A percentile compares a stretch with the other conserved stretches of the same genome.
Evolutionary conservation across 2,113 vertebrate genomes (phyloP).

Genomic region (Perca flavescens): DNA sequence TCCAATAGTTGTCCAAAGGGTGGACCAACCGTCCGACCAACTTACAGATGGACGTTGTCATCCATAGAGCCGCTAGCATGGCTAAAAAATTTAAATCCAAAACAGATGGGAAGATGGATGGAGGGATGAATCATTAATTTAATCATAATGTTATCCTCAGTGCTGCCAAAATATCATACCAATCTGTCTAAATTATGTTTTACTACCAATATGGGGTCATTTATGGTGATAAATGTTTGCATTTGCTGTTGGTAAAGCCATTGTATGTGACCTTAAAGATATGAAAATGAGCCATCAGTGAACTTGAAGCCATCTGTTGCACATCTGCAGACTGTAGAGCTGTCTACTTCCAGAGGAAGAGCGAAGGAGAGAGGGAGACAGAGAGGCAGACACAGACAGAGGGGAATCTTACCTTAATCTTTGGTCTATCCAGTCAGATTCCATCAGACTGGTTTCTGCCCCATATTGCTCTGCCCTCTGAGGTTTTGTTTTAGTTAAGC

Average conservation of each 20-base stretch:
- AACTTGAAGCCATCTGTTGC: constrained; percentile 79
- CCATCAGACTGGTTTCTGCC: constrained; percentile 65
- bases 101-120: constrained; percentile 36
- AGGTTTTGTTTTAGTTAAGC: constrained; percentile 76
- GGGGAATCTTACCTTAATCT: constrained; percentile 66
- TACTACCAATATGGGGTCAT: constrained; percentile 34
- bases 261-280: constrained; percentile 75
- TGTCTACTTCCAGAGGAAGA: constrained; percentile 52
- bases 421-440: constrained; percentile 69
- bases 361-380: constrained; percentile 22
- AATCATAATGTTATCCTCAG: constrained; percentile 30
- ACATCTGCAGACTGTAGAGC: constrained; percentile 70
- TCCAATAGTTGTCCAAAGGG: neutral
- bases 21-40: neutral
- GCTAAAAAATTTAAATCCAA: constrained; percentile 7
- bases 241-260: constrained; percentile 51
- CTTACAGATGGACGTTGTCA: neutral
- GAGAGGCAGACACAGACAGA: constrained; percentile 43
- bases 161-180: constrained; percentile 43
- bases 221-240: constrained; percentile 58
- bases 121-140: constrained; percentile 38
- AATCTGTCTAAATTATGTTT: constrained; percentile 53
- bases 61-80: neutral
- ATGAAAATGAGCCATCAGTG: constrained; percentile 69
- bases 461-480: constrained; percentile 61